Evolutionary conservation across 2,113 vertebrate genomes (phyloP).

Genomic region (Daphoenositta chrysoptera): DNA sequence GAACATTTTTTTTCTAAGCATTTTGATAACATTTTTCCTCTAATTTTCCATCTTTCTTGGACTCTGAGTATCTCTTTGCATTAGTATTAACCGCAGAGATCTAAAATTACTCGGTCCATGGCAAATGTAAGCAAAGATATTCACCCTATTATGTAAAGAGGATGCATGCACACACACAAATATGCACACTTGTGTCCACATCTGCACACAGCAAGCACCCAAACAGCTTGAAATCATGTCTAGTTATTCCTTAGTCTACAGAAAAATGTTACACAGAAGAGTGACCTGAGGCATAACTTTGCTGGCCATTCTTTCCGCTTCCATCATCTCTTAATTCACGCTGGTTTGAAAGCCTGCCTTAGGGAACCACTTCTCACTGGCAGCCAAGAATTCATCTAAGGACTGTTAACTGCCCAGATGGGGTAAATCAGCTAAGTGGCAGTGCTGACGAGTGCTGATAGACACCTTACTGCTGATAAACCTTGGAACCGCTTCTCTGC

Average conservation of each 20-base stretch:
- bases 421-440: neutral
- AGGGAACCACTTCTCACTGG: neutral
- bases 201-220: neutral
- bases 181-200: accelerated
- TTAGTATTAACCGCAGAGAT: neutral
- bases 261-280: neutral
- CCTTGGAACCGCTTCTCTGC: neutral
- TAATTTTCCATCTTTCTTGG: neutral
- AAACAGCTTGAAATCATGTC: neutral
- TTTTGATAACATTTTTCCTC: neutral
- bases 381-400: neutral
- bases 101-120: neutral
- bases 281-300: neutral
- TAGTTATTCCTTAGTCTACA: neutral
- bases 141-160: neutral
- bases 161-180: neutral
- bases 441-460: neutral
- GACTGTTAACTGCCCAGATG: neutral
- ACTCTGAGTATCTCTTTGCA: neutral
- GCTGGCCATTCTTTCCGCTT: neutral
- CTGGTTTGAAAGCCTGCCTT: neutral
- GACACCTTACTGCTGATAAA: neutral
- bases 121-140: neutral
- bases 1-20: neutral
- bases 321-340: neutral